A percentile compares a stretch with the other conserved stretches of the same genome.
These are phyloP conservation scores for Protobothrops mucrosquamatus DNA, from an alignment of 2,113 vertebrate species.

Conservation along the genomic window DNA sequence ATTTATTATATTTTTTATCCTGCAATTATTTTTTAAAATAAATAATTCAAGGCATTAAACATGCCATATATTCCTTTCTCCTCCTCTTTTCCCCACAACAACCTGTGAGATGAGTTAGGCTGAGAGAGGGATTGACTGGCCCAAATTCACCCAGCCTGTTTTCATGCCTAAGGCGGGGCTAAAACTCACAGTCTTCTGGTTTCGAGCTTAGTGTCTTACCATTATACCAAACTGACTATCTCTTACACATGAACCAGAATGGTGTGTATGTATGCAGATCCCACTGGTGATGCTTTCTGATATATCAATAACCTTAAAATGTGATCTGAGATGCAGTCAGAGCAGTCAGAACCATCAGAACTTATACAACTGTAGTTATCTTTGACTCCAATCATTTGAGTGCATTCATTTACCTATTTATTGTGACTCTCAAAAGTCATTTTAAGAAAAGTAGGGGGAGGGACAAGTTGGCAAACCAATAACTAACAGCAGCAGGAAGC, in stretches of 20 bases:
- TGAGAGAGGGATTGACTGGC: background rate
- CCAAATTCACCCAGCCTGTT: background rate
- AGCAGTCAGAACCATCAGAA: background rate
- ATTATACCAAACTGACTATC: background rate
- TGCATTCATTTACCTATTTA: background rate
- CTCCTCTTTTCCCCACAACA: background rate
- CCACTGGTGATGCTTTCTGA: background rate
- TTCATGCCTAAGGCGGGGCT: background rate
- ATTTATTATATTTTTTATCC: background rate
- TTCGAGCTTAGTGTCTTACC: background rate
- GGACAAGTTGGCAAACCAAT: slow-evolving; percentile 13
- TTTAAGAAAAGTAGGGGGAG: background rate
- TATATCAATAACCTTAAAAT: background rate
- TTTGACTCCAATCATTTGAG: background rate
- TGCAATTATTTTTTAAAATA: background rate
- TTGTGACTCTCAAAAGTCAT: background rate
- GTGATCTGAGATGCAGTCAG: background rate
- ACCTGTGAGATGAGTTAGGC: background rate
- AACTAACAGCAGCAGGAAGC: slow-evolving; percentile 30
- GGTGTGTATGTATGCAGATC: background rate
- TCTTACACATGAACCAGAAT: background rate
- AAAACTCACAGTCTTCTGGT: background rate
- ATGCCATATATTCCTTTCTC: background rate
- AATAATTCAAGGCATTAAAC: background rate
- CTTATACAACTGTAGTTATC: background rate